These are phyloP conservation scores for Diachasmimorpha longicaudata DNA, from an alignment of 1,140 invertebrate species.

Conservation along the genomic window DNA sequence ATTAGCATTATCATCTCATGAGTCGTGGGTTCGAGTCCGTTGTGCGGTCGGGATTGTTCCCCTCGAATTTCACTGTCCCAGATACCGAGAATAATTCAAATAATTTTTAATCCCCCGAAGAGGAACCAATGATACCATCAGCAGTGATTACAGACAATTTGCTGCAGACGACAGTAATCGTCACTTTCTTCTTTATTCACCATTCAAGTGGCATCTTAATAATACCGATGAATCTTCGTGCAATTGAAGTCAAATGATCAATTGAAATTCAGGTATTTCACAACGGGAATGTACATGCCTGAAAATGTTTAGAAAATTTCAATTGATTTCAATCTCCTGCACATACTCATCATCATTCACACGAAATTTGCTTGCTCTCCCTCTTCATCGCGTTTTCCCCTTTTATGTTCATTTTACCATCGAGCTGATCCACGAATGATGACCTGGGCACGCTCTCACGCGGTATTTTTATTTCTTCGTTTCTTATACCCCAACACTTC, in stretches of 20 bases:
- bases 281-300: background rate
- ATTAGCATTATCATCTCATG: no score
- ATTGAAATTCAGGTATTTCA: background rate
- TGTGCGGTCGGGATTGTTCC: no score
- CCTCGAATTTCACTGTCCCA: no score
- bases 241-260: background rate
- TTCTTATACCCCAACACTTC: conserved; percentile 27
- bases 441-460: conserved; percentile 52
- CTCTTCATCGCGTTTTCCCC: background rate
- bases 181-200: background rate
- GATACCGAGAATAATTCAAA: background rate
- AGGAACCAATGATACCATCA: background rate
- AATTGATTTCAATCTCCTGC: background rate
- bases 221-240: background rate
- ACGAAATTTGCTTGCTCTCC: background rate
- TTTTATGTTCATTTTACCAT: background rate
- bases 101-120: background rate
- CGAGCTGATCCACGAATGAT: conserved; percentile 31
- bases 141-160: background rate
- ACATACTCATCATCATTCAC: background rate
- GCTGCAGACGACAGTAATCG: background rate
- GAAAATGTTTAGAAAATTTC: background rate
- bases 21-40: no score
- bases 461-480: conserved; percentile 42
- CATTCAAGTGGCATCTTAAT: background rate